Conservation (phyloP, 1,140 invertebrate genomes). For the Neelides sp. region DNA sequence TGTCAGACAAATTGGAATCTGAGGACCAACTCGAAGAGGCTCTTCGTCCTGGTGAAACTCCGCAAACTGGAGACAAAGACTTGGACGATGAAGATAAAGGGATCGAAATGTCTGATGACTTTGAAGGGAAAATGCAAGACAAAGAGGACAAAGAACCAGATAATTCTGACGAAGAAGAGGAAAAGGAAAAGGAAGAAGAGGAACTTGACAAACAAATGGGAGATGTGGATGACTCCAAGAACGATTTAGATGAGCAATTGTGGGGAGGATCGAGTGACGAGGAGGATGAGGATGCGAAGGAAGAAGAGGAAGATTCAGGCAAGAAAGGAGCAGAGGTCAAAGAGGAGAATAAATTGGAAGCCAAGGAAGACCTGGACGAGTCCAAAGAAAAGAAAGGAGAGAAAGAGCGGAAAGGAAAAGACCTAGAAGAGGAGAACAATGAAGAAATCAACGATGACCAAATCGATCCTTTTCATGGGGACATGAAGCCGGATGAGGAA, state of each 20-base stretch:
- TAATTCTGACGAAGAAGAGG: slow-evolving; percentile 42
- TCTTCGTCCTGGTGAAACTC: slow-evolving; percentile 58
- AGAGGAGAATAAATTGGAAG: slow-evolving; percentile 24
- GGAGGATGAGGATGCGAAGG: slow-evolving; percentile 44
- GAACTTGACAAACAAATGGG: slow-evolving; percentile 89
- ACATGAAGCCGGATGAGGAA: slow-evolving; percentile 47
- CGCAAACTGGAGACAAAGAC: slow-evolving; percentile 58
- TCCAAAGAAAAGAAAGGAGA: slow-evolving; percentile 69
- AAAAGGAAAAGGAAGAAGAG: slow-evolving; percentile 51
- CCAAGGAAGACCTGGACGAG: slow-evolving; percentile 44
- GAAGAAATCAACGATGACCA: slow-evolving; percentile 64
- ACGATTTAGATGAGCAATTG: slow-evolving; percentile 56
- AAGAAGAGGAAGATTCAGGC: slow-evolving; percentile 33
- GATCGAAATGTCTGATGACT: slow-evolving; percentile 85
- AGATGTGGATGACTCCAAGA: slow-evolving; percentile 62
- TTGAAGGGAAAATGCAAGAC: slow-evolving; percentile 73
- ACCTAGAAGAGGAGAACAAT: slow-evolving; percentile 33
- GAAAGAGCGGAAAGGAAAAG: slow-evolving; percentile 40
- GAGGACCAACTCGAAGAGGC: slow-evolving; percentile 91
- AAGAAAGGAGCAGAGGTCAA: slow-evolving; percentile 25
- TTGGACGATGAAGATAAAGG: slow-evolving; percentile 75
- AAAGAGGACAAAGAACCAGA: slow-evolving; percentile 53
- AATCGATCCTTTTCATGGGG: slow-evolving; percentile 68
- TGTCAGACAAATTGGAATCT: slow-evolving; percentile 81
- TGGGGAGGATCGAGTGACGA: slow-evolving; percentile 74